Evolutionary conservation across 2,113 vertebrate species (phyloP), one percentile per base, ranked within the genome.

Genomic region (Odobenus rosmarus): DNA sequence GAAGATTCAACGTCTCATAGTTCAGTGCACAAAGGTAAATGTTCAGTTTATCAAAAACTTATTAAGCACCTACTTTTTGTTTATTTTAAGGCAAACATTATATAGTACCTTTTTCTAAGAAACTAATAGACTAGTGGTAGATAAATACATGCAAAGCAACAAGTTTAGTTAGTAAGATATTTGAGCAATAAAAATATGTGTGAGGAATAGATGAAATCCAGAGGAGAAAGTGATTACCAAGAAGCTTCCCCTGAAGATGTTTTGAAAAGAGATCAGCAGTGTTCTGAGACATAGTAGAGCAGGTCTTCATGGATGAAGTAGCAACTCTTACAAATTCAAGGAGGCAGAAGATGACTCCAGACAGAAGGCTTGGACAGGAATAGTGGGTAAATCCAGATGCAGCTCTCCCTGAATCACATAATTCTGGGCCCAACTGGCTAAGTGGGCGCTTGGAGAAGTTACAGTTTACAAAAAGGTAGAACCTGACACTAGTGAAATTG

Each of bases 351-450:
- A 15, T n/a, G 59, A 31, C 77, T 46, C 1, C 10, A 61, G 74
- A 26, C 3, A 62, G 36, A 53, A 74, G 4, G 2, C 16, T 33
- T 59, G 24, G 28, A 23, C 53, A 42, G 39, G 7, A 36, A 12
- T 1, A 31, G 23, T 36, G 23, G 33, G 3, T 7, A 57, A 7
- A 49, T 1, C 7, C 16, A 57, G 31, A 10, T 0, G 4, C 16
- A 39, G 23, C 1, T 36, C 1, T 62, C 18, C 19, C 7, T 57
- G 36, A 72, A 8, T 76, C 51, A 18, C 0, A 1, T 3, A 42
- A 53, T 5, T 39, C 36, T 42, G 51, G n/a, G 28, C 5, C 16
- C 57, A 79, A 2, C 1, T 8, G 3, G 8, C n/a, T 5, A 39
- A 57, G 19, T 5, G 61, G 4, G 14, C 7, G 12, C 19, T 39